phyloP scores from a whole-genome alignment of 1,140 invertebrate species.

The Gonioctena quinquepunctata region DNA sequence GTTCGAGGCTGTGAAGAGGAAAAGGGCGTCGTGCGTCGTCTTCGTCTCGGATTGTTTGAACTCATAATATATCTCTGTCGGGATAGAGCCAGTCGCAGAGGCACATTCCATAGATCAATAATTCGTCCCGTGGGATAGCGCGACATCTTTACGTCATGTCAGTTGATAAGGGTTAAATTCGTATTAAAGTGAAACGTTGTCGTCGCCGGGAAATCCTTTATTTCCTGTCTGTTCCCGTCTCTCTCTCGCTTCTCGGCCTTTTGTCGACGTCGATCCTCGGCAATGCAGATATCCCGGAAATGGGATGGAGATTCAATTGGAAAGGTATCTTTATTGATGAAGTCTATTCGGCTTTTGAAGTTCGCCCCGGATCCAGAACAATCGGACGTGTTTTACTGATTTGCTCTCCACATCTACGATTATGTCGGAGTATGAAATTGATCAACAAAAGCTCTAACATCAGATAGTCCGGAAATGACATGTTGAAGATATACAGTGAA shows the following conservation, averaged over 20 bases:
- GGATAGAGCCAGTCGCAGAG: neutral
- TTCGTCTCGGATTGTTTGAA: neutral
- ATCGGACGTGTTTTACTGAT: neutral
- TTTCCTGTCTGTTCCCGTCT: neutral
- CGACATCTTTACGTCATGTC: conserved; percentile 45
- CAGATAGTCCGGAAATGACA: too few relatives aligned
- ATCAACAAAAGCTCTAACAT: too few relatives aligned
- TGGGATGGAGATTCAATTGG: neutral
- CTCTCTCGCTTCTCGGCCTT: neutral
- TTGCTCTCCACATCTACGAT: too few relatives aligned
- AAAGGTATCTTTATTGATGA: neutral
- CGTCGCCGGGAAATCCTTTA: conserved; percentile 24
- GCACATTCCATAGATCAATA: conserved; percentile 31
- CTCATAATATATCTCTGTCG: neutral
- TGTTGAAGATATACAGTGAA: too few relatives aligned
- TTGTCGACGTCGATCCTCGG: neutral
- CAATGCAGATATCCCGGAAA: neutral
- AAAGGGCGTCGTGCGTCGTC: neutral
- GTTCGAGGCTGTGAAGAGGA: neutral
- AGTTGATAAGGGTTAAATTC: conserved; percentile 62
- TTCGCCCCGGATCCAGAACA: neutral
- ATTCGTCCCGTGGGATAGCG: conserved; percentile 36
- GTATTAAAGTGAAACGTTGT: conserved; percentile 50
- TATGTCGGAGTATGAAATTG: too few relatives aligned
- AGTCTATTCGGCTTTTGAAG: neutral